These are phyloP conservation scores for Hetaerina titia DNA, from an alignment of 2,888 invertebrate species.

Conservation along the genomic window DNA sequence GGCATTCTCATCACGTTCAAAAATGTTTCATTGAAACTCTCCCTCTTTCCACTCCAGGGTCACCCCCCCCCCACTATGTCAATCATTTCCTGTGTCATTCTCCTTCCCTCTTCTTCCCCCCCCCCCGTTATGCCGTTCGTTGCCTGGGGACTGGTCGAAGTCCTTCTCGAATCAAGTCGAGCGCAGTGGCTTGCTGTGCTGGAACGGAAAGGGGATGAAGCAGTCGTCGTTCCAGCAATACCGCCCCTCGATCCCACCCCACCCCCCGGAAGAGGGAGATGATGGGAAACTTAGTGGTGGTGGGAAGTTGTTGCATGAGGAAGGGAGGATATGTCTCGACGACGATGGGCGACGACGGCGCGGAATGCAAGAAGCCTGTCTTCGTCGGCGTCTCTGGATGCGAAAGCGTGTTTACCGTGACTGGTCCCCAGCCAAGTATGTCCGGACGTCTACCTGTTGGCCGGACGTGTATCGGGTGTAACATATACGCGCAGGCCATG, in stretches of 20 bases:
- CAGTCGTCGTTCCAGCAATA: neutral
- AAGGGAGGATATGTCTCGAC: neutral
- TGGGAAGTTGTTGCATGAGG: neutral
- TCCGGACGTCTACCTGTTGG: neutral
- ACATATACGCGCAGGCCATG: neutral
- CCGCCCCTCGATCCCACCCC: neutral
- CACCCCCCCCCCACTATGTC: neutral
- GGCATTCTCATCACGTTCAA: too few relatives aligned
- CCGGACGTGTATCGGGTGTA: neutral
- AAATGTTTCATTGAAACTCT: too few relatives aligned
- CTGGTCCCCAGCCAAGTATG: neutral
- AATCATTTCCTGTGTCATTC: neutral
- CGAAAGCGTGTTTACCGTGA: constrained; percentile 27
- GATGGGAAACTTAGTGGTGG: neutral
- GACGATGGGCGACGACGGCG: neutral
- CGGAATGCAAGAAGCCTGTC: neutral
- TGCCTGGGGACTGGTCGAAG: neutral
- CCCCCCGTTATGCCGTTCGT: neutral
- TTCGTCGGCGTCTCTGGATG: neutral
- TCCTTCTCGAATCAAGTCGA: neutral
- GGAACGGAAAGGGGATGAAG: neutral
- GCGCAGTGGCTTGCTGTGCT: neutral
- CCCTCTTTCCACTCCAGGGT: too few relatives aligned
- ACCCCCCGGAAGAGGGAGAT: neutral
- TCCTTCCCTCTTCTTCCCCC: too few relatives aligned